Base-by-base conservation (phyloP, 2,888 invertebrate species). In the Amaurobius ferox region DNA sequence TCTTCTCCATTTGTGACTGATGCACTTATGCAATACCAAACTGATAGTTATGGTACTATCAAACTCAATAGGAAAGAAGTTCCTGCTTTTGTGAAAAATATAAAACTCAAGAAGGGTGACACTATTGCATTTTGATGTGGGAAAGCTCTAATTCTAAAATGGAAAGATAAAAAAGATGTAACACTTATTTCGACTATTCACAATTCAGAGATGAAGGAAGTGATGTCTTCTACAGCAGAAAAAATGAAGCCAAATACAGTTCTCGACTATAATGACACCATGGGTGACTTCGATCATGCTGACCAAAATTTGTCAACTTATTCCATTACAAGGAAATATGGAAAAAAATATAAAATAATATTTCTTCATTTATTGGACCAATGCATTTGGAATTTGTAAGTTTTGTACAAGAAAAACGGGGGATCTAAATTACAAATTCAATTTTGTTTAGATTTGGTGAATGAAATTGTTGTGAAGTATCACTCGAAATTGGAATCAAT, bases 71-170 rank as follows among this genome's bases (percentile, higher is more conserved):
- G n/a, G n/a, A n/a, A n/a, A n/a, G n/a, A n/a, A n/a, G n/a, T n/a
- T n/a, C n/a, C n/a, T n/a, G n/a, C n/a, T n/a, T n/a, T n/a, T 40
- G 40, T 40, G 32, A 70, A 32, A 3, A 28, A 39, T 30, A 67
- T 77, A 19, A 83, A 77, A 68, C 2, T 86, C 35, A 72, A 88
- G 35, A 83, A 72, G 40, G 88, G 86, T 28, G 19, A 19, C 9
- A 32, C 55, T 19, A 32, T 80, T 39, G 76, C 79, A 55, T 76
- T 68, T 64, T 13, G 28, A 61, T 23, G 48, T 26, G 80, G 70
- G 16, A 80, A 86, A 68, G 26, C 48, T 39, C 6, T 70, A 2
- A 55, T 61, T 39, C 16, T 76, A 11, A 35, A 35, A 61, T 86
- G 68, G 55, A 35, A 74, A 26, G 61, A 61, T 62, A 80, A 74